These are phyloP conservation scores for Leptestheria dahalacensis DNA, from an alignment of 1,140 invertebrate species.

Conservation along the genomic window DNA sequence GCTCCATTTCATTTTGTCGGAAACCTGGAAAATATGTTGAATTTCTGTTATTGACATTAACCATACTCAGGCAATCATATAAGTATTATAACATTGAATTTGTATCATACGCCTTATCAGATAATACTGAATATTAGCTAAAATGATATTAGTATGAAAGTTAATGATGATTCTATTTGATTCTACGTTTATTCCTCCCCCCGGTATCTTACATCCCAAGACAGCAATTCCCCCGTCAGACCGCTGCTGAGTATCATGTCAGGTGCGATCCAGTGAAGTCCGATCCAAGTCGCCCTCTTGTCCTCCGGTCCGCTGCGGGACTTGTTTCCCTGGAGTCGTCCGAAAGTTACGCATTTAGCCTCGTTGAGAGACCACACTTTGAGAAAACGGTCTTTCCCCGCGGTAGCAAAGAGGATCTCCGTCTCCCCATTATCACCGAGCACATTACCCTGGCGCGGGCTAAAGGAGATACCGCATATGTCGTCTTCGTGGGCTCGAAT, in stretches of 20 bases:
- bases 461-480: slow-evolving; percentile 38
- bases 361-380: slow-evolving; percentile 23
- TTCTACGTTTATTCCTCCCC: slow-evolving; percentile 7
- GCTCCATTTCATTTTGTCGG: slow-evolving; percentile 22
- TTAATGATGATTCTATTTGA: neutral
- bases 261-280: slow-evolving; percentile 38
- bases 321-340: slow-evolving; percentile 24
- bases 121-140: neutral
- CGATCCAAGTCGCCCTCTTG: slow-evolving; percentile 26
- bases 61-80: too few species aligned
- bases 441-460: slow-evolving; percentile 16
- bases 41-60: too few species aligned
- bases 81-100: too few species aligned
- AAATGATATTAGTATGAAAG: neutral
- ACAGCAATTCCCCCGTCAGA: slow-evolving; percentile 34
- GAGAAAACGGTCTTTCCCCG: slow-evolving; percentile 23
- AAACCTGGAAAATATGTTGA: slow-evolving; percentile 8
- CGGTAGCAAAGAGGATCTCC: slow-evolving; percentile 22
- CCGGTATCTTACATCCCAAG: slow-evolving; percentile 35
- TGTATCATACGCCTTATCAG: too few species aligned
- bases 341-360: slow-evolving; percentile 18
- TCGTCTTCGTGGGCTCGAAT: slow-evolving; percentile 53
- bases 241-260: slow-evolving; percentile 33
- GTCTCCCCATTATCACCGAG: slow-evolving; percentile 18
- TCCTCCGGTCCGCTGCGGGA: slow-evolving; percentile 16